Evolutionary conservation across 2,888 invertebrate genomes (phyloP).

Genomic region (Hydroisotoma schaefferi): DNA sequence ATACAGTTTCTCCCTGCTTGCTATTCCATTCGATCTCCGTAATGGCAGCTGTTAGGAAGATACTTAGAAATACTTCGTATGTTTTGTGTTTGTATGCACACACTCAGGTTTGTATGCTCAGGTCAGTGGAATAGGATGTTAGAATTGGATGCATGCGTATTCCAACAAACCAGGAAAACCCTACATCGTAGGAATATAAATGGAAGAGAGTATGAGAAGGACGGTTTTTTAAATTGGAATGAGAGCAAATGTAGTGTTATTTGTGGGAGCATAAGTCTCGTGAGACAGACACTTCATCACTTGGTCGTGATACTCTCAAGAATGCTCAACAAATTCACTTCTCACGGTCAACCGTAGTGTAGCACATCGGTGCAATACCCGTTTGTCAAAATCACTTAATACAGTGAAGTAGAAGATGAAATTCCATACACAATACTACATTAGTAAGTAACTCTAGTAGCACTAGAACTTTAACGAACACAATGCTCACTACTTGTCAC

Average conservation of each 20-base stretch:
- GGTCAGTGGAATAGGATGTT: too few relatives aligned
- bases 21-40: too few relatives aligned
- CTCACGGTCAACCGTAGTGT: conserved; percentile 40
- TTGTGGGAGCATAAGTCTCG: conserved; percentile 13
- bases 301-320: neutral
- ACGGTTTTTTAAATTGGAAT: conserved; percentile 16
- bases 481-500: neutral
- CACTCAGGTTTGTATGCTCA: too few relatives aligned
- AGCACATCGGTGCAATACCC: conserved; percentile 41
- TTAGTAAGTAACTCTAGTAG: too few relatives aligned
- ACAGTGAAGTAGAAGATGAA: too few relatives aligned
- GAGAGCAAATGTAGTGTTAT: conserved; percentile 14
- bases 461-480: conserved; percentile 7
- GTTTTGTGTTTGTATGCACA: too few relatives aligned
- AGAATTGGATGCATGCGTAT: too few relatives aligned
- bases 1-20: too few relatives aligned
- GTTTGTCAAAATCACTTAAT: conserved; percentile 42
- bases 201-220: neutral
- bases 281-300: conserved; percentile 19
- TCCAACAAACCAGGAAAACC: too few relatives aligned
- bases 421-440: conserved; percentile 18
- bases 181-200: neutral
- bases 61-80: too few relatives aligned
- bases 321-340: conserved; percentile 30
- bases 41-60: too few relatives aligned